A percentile compares a stretch with the other conserved stretches of the same genome.
Evolutionary conservation across 2,113 vertebrate species (phyloP).

Genomic region (Misgurnus mizolepis): DNA sequence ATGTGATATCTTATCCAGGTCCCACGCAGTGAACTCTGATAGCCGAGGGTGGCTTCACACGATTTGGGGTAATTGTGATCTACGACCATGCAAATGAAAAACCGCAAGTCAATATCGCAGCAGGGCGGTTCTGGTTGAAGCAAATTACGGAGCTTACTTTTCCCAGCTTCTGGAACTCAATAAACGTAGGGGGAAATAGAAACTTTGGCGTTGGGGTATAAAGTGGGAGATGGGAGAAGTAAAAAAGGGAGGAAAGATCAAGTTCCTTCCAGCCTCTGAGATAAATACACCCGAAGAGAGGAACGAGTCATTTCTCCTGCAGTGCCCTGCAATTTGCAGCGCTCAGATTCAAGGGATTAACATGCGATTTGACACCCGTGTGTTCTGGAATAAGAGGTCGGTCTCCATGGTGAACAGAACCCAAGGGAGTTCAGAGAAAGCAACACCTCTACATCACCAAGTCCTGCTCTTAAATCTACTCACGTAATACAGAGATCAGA

Average conservation of each 20-base stretch:
- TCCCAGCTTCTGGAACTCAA: conserved; percentile 31
- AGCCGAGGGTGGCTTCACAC: conserved; percentile 29
- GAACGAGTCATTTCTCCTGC: background rate
- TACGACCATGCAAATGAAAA: conserved; percentile 35
- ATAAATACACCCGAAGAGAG: background rate
- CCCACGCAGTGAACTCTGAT: conserved; percentile 24
- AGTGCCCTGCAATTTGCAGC: conserved; percentile 14
- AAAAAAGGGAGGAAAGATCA: conserved; percentile 8
- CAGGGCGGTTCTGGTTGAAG: conserved; percentile 18
- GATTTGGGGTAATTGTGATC: conserved; percentile 48
- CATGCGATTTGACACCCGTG: conserved; percentile 25
- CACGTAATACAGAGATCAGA: background rate
- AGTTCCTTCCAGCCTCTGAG: background rate
- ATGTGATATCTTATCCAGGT: conserved; percentile 11
- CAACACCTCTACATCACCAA: background rate
- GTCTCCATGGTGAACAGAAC: conserved; percentile 18
- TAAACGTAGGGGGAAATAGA: conserved; percentile 27
- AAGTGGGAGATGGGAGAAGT: background rate
- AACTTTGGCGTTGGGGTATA: background rate
- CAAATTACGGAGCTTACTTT: conserved; percentile 37
- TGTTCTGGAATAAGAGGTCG: conserved; percentile 13
- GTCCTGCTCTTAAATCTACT: conserved; percentile 7
- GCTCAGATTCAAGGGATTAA: background rate
- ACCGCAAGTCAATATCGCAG: conserved; percentile 43
- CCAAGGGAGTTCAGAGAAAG: background rate